Conservation (phyloP, 2,888 invertebrate species). For the Lasius fuliginosus region DNA sequence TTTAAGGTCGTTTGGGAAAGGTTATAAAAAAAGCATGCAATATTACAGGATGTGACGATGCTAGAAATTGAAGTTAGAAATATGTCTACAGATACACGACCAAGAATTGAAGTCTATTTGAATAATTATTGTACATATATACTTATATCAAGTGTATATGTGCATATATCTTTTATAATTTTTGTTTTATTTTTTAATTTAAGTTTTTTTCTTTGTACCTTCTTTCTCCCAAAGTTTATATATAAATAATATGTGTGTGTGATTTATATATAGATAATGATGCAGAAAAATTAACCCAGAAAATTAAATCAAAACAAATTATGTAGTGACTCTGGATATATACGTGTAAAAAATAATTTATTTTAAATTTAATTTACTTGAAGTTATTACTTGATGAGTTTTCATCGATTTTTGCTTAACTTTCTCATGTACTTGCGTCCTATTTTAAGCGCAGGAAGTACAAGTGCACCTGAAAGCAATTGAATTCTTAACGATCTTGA, state of each 20-base stretch:
- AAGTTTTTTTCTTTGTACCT: neutral
- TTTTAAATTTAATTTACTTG: neutral
- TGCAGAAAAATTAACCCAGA: neutral
- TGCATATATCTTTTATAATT: neutral
- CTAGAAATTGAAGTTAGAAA: neutral
- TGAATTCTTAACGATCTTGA: neutral
- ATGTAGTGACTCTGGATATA: neutral
- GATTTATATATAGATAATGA: neutral
- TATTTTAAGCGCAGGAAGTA: neutral
- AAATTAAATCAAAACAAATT: too few relatives aligned
- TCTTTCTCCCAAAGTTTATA: neutral
- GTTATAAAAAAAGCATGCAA: neutral
- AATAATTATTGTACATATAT: neutral
- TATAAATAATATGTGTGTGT: neutral
- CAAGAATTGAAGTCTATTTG: neutral
- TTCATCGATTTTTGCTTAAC: neutral
- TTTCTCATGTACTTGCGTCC: neutral
- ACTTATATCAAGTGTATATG: neutral
- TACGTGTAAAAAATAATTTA: neutral
- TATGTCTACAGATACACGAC: neutral
- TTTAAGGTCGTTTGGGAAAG: conserved; percentile 7
- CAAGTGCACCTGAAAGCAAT: neutral
- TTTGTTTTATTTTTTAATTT: neutral
- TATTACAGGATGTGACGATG: too few relatives aligned
- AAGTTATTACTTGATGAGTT: neutral